Evolutionary conservation across 1,140 invertebrate genomes (phyloP).

Genomic region (Drosophila mojavensis): DNA sequence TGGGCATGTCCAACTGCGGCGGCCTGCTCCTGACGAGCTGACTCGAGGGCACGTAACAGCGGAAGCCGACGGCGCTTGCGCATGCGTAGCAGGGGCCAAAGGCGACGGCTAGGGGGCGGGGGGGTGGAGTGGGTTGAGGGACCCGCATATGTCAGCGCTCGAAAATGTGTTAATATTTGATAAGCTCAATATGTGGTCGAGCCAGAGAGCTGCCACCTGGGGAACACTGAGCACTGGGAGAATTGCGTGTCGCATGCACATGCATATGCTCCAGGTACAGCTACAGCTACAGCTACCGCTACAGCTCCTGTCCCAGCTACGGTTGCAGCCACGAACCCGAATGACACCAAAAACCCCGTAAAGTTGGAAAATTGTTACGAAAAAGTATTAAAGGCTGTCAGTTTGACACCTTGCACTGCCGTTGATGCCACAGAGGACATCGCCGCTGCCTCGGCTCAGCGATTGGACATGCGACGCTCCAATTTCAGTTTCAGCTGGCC

Average conservation of each 20-base stretch:
- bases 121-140: not conserved
- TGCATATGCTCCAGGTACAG: conserved; percentile 11
- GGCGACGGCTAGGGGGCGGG: conserved; percentile 5
- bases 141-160: conserved; percentile 69
- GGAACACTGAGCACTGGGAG: conserved; percentile 8
- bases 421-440: conserved; percentile 3
- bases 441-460: conserved; percentile 9
- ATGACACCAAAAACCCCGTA: conserved; percentile 66
- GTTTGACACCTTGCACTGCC: conserved; percentile 69
- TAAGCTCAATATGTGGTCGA: conserved; percentile 79
- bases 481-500: conserved; percentile 19
- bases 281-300: not conserved
- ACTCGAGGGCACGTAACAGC: conserved; percentile 64
- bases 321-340: conserved; percentile 34
- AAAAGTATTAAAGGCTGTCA: conserved; percentile 80
- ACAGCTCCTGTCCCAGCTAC: not conserved
- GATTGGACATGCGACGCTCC: conserved; percentile 47
- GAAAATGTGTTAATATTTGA: conserved; percentile 82
- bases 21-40: conserved; percentile 6
- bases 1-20: conserved; percentile 40
- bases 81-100: conserved; percentile 35
- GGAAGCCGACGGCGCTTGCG: conserved; percentile 55
- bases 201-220: conserved; percentile 31
- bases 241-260: conserved; percentile 69
- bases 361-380: conserved; percentile 68